Evolutionary conservation across 2,113 vertebrate species (phyloP), one percentile per base, ranked within the genome.

Genomic region (Galbula dea): DNA sequence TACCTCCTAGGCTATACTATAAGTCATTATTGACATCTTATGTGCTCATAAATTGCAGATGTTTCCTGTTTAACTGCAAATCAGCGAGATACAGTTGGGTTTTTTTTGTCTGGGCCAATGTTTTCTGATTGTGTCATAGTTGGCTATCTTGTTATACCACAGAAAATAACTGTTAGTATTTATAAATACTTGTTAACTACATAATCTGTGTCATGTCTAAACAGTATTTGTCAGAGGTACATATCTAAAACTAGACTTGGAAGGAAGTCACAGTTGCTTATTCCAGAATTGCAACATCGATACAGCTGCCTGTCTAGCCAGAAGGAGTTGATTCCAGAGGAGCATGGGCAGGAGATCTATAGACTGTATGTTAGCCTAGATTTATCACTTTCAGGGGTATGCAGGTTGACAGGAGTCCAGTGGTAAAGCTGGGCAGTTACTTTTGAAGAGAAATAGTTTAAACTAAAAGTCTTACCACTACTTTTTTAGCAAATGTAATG

Each of bases 41-140:
- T 68, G 67, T 55, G 43, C 68, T 95, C 72, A 75, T 59, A 59
- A 87, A 88, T 94, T 89, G 90, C 95, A 96, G 94, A 88, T 97
- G 89, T 96, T 97, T 97, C 90, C 76, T 89, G 89, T 95, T 96
- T 89, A 94, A 57, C 68, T 95, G 57, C 83, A 92, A 94, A 90
- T 93, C 78, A 86, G 27, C 77, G 93, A 69, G 76, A 89, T 69
- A 66, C 79, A 55, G 79, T 89, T 88, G n/a, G n/a, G 49, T 94
- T 95, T 86, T 66, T 93, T 63, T 89, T 82, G 16, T 76, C 37
- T 62, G 67, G 36, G 73, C 68, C 67, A 91, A 6, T 37, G 45
- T 78, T 67, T 74, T 80, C 83, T 49, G 51, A 65, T 96, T 95
- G 58, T 77, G 43, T 96, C 89, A 92, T 95, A 91, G 87, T 49